Conservation (phyloP, 2,888 invertebrate genomes). For the Antheraea yamamai region DNA sequence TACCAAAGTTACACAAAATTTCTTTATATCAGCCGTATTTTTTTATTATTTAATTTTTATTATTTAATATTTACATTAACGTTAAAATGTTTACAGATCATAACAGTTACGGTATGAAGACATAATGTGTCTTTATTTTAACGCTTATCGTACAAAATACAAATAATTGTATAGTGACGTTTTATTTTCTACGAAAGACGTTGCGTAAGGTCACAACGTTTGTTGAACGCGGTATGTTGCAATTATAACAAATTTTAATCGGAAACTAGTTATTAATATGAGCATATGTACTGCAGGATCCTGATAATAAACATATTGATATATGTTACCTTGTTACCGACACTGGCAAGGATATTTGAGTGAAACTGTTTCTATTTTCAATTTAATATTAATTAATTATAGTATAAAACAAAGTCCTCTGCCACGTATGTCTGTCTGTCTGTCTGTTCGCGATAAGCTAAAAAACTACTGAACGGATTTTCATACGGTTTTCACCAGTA, state of each 20-base stretch:
- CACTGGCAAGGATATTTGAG: slow-evolving; percentile 1
- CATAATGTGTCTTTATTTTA: not conserved
- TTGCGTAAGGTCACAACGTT: slow-evolving; percentile 4
- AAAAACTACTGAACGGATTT: too few species aligned
- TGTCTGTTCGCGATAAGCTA: too few species aligned
- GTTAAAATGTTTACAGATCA: not conserved
- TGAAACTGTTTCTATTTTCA: not conserved
- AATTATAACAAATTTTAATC: slow-evolving; percentile 42
- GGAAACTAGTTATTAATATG: slow-evolving; percentile 43
- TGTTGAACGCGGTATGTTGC: not conserved
- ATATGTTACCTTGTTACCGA: slow-evolving; percentile 26
- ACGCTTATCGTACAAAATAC: not conserved
- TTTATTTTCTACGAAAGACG: not conserved
- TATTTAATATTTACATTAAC: not conserved
- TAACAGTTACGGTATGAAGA: not conserved
- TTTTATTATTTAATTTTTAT: not conserved
- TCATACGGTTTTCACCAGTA: too few species aligned
- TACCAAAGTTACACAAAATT: not conserved
- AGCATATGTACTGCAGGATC: slow-evolving; percentile 34
- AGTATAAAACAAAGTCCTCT: too few species aligned
- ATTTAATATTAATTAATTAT: not conserved
- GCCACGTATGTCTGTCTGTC: too few species aligned
- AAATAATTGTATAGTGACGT: not conserved
- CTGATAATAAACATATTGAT: slow-evolving; percentile 33
- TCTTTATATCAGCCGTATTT: not conserved